phyloP scores from a whole-genome alignment of 2,113 vertebrate species.

The Morphnarchus princeps region DNA sequence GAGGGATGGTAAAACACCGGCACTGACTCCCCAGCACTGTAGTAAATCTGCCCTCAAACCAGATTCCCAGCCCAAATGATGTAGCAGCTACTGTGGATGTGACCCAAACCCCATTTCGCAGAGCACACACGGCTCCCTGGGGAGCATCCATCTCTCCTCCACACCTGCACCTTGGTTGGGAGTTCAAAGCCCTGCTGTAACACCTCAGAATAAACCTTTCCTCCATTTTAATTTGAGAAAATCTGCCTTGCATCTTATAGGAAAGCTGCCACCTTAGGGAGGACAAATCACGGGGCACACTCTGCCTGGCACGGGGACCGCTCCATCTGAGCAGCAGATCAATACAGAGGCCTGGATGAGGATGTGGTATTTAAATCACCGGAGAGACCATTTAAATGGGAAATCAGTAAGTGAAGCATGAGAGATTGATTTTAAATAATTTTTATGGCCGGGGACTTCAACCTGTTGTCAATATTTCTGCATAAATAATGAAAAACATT shows the following conservation, averaged over 20 bases:
- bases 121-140: not conserved
- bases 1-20: not conserved
- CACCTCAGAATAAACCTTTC: not conserved
- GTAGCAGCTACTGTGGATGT: not conserved
- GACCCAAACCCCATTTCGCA: rapidly evolving
- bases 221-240: not conserved
- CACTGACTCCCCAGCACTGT: not conserved
- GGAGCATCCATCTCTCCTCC: not conserved
- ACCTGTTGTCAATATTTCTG: not conserved
- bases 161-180: rapidly evolving
- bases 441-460: not conserved
- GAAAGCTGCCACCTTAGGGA: not conserved
- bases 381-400: not conserved
- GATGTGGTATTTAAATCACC: not conserved
- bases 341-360: not conserved
- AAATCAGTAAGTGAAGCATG: not conserved
- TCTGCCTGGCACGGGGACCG: not conserved
- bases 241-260: not conserved
- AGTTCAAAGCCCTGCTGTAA: not conserved
- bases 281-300: not conserved
- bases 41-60: not conserved
- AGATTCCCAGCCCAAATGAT: rapidly evolving
- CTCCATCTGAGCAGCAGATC: not conserved
- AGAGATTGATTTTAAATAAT: not conserved
- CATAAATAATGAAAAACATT: not conserved